Evolutionary conservation across 35 echinoderm and acorn worm species (phyloP).

Genomic region (Heliocidaris erythrogramma): DNA sequence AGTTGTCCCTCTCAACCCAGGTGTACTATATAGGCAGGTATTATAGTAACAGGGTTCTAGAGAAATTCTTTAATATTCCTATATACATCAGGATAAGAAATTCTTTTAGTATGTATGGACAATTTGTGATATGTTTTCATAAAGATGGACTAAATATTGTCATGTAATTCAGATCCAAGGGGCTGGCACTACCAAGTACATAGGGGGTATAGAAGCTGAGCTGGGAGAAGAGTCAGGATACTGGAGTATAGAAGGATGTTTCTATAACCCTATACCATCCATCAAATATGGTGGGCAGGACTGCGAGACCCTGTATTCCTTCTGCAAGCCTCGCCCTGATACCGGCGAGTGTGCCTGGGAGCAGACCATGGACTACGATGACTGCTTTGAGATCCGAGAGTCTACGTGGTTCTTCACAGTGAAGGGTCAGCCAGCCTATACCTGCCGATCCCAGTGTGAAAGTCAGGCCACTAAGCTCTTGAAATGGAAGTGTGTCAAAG

Average conservation of each 20-base stretch:
- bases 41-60: too few relatives aligned
- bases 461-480: neutral
- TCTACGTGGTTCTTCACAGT: slow-evolving; percentile 3
- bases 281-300: neutral
- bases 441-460: neutral
- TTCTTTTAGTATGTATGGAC: neutral
- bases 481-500: neutral
- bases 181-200: slow-evolving; percentile 15
- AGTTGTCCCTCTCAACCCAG: too few relatives aligned
- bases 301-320: slow-evolving; percentile 33
- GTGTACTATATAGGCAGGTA: too few relatives aligned
- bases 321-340: neutral
- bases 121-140: too few relatives aligned
- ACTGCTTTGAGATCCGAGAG: slow-evolving; percentile 1
- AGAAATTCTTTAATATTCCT: too few relatives aligned
- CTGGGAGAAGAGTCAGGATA: neutral
- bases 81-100: neutral
- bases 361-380: neutral
- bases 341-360: neutral
- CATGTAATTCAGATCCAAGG: slow-evolving; percentile 3
- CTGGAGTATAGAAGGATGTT: slow-evolving; percentile 1
- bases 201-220: neutral
- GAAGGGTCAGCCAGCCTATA: neutral
- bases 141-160: neutral
- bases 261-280: slow-evolving; percentile 20